Percentiles rank a stretch among this genome's conserved stretches.
phyloP scores from a whole-genome alignment of 2,113 vertebrate genomes.

The Megaleporinus macrocephalus region DNA sequence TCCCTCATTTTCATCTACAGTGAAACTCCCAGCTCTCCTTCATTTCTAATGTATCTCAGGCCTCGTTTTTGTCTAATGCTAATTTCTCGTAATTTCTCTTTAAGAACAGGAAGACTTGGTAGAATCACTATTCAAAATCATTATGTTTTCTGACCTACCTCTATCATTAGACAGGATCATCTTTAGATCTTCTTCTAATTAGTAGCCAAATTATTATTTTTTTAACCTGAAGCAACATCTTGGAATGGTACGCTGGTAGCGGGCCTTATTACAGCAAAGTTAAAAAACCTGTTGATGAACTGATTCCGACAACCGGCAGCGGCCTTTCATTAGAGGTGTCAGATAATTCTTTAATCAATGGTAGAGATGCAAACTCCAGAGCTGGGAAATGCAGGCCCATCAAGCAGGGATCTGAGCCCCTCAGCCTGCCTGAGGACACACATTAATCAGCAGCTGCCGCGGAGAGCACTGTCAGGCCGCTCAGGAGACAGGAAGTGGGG shows the following conservation, averaged over 20 bases:
- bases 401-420: constrained; percentile 29
- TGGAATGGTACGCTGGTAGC: not conserved
- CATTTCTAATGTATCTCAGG: no score
- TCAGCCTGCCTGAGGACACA: constrained; percentile 46
- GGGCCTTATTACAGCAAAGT: constrained; percentile 15
- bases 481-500: constrained; percentile 33
- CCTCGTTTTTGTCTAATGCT: no score
- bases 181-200: not conserved
- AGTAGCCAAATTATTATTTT: not conserved
- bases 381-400: constrained; percentile 22
- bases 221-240: constrained; percentile 9
- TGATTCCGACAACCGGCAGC: constrained; percentile 18
- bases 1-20: no score
- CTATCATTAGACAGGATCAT: not conserved
- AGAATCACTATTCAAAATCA: no score
- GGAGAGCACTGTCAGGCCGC: constrained; percentile 27
- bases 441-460: constrained; percentile 51
- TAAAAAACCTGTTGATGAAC: constrained; percentile 38
- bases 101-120: no score
- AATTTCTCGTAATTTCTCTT: no score
- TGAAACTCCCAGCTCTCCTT: no score
- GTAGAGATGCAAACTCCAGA: constrained; percentile 36
- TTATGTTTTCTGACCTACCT: not conserved
- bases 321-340: constrained; percentile 54
- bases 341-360: constrained; percentile 55